These are phyloP conservation scores for Eudyptes chrysolophus DNA, from an alignment of 2,113 vertebrate genomes.

Conservation along the genomic window DNA sequence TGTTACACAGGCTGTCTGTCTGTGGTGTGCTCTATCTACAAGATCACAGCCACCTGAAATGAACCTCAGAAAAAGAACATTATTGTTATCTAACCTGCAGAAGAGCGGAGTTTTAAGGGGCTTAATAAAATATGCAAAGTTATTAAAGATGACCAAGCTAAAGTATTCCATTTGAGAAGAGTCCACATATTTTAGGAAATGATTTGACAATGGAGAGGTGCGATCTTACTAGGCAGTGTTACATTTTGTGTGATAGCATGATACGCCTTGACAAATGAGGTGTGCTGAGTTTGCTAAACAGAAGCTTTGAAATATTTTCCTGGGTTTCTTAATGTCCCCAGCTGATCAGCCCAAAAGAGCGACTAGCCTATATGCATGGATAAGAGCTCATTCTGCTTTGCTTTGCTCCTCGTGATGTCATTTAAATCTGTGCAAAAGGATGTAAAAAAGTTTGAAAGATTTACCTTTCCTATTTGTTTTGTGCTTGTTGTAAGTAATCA, in stretches of 20 bases:
- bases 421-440: background rate
- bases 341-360: background rate
- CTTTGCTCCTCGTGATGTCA: background rate
- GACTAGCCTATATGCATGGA: background rate
- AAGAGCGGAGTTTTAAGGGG: background rate
- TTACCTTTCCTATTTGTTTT: background rate
- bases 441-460: background rate
- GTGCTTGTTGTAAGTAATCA: background rate
- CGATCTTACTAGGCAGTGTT: background rate
- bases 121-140: background rate
- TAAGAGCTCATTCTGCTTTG: background rate
- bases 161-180: background rate
- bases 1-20: background rate
- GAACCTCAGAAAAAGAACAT: background rate
- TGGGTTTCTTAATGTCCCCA: background rate
- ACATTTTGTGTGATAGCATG: background rate
- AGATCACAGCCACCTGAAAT: background rate
- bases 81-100: background rate
- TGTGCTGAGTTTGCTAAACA: background rate
- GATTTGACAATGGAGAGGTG: background rate
- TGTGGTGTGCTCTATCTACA: background rate
- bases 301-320: background rate
- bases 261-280: background rate
- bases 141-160: background rate
- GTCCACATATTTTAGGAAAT: background rate